Conservation (phyloP, 2,113 vertebrate genomes). For the Oxygymnocypris stewartii region DNA sequence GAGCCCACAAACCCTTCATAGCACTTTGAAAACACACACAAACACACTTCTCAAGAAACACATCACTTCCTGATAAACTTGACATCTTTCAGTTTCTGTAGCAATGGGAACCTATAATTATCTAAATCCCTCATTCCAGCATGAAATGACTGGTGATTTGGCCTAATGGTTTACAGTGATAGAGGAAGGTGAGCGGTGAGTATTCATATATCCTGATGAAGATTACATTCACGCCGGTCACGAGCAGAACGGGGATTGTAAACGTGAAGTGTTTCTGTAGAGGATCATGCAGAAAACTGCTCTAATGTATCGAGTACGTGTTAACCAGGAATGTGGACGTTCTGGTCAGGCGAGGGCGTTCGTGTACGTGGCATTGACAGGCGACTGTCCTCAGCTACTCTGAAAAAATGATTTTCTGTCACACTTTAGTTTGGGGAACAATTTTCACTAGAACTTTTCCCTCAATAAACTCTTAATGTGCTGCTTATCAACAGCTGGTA, state of each 20-base stretch:
- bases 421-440: background rate
- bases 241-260: background rate
- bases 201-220: background rate
- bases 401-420: background rate
- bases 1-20: background rate
- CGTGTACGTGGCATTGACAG: background rate
- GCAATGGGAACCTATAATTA: background rate
- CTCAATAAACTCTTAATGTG: too few species aligned
- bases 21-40: background rate
- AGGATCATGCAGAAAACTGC: background rate
- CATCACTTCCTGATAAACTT: background rate
- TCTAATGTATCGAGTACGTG: background rate
- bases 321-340: background rate
- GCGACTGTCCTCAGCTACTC: background rate
- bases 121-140: background rate
- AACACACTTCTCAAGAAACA: background rate
- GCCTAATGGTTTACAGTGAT: background rate
- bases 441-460: background rate
- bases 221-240: background rate
- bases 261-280: background rate
- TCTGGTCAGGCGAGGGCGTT: conserved; percentile 24
- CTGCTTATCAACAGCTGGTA: too few species aligned
- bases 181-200: background rate
- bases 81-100: background rate
- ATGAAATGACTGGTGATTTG: background rate